Percentiles rank a stretch among this genome's conserved stretches.
These are phyloP conservation scores for Corythaeola cristata DNA, from an alignment of 2,113 vertebrate species.

Conservation along the genomic window DNA sequence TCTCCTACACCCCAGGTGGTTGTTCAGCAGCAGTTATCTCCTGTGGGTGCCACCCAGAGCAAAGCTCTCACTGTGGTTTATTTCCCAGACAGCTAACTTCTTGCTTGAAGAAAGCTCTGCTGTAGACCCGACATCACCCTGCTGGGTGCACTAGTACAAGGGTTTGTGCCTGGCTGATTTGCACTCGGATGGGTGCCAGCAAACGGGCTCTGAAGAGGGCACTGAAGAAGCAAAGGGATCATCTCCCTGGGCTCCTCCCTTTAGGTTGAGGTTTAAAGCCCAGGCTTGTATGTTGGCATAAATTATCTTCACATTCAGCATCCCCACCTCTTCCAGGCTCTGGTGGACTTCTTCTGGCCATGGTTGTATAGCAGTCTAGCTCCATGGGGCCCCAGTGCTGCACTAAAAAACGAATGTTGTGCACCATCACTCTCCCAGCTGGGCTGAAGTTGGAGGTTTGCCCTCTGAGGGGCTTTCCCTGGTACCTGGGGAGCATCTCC, in stretches of 20 bases:
- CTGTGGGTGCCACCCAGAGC: slow-evolving; percentile 20
- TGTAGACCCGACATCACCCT: not conserved
- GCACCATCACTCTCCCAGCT: not conserved
- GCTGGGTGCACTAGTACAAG: not conserved
- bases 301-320: not conserved
- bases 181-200: rapidly evolving
- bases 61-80: not conserved
- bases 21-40: slow-evolving; percentile 34
- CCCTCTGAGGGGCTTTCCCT: not conserved
- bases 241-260: not conserved
- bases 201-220: not conserved
- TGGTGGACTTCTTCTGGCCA: not conserved
- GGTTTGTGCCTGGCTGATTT: not conserved
- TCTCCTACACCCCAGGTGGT: not conserved
- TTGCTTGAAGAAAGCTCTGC: not conserved
- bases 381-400: not conserved
- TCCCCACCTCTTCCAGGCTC: not conserved
- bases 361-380: not conserved
- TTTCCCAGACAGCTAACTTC: not conserved
- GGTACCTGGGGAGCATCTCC: not conserved
- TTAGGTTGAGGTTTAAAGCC: not conserved
- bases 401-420: not conserved
- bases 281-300: not conserved
- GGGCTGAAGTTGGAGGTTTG: not conserved
- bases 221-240: not conserved